Base-by-base conservation (phyloP, 2,888 invertebrate genomes). In the Caenorhabditis sp. region DNA sequence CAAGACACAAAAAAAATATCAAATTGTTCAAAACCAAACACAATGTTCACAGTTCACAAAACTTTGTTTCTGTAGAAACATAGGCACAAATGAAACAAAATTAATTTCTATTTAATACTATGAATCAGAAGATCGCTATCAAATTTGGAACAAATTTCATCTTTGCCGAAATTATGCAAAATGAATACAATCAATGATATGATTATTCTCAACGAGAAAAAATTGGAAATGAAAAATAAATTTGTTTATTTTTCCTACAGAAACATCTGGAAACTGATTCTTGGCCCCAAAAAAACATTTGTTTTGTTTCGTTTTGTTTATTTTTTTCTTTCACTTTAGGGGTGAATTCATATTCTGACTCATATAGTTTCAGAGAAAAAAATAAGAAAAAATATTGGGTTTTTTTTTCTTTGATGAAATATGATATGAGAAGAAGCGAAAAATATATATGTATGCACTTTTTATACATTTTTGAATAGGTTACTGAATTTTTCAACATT, bases 381-480 rank as follows among this genome's bases (percentile, higher is more conserved):
- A 43, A 43, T 43, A 17, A 43, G 14, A 14, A 43, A 43, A 43
- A 43, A 43, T 43, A 43, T 43, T 43, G 43, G 43, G 43, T 43
- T 43, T 43, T 43, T 36, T 36, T 36, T 43, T 10, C 43, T 17
- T 17, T 17, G 43, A 17, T 43, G 43, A 43, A 43, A 43, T 43
- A 43, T 43, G 43, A 43, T 43, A 43, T 43, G 14, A 43, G 43
- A 43, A 43, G 43, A 43, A 17, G 43, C 43, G 43, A 43, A 43
- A 31, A 43, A 43, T 43, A 43, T 36, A 36, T 43, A 43, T 43
- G 12, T 43, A 43, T 43, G 43, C 43, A 43, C 43, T 43, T 43
- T 43, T 43, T 43, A 43, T 43, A 43, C 43, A 43, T 43, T 43
- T 43, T 43, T 43, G 43, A 43, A 43, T 43, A 43, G 43, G 43